A percentile compares a stretch with the other conserved stretches of the same genome.
Evolutionary conservation across 2,888 invertebrate genomes (phyloP).

Genomic region (Eristalis pertinax): DNA sequence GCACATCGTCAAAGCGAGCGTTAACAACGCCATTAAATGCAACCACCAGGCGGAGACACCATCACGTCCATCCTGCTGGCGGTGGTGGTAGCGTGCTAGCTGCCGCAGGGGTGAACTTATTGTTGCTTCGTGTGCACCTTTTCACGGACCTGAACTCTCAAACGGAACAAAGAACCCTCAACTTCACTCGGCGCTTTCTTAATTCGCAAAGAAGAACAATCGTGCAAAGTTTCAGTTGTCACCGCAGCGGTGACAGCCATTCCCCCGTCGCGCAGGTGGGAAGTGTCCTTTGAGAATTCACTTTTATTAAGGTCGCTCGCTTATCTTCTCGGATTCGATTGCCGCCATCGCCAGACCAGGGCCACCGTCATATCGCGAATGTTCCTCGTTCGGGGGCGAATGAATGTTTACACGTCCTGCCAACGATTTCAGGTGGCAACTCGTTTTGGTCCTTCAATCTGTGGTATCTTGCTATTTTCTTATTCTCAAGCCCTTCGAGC

Average conservation of each 20-base stretch:
- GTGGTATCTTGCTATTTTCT: background rate
- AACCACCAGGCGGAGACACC: background rate
- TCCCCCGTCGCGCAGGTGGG: no score
- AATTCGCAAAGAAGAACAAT: conserved; percentile 21
- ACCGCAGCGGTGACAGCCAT: background rate
- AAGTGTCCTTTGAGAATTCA: background rate
- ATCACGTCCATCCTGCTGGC: background rate
- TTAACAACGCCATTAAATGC: conserved; percentile 48
- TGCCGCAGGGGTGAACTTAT: conserved; percentile 21
- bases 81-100: background rate
- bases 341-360: conserved; percentile 5
- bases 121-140: conserved; percentile 22
- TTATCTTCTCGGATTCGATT: conserved; percentile 44
- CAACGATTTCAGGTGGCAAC: background rate
- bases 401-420: conserved; percentile 22
- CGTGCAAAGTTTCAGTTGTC: background rate
- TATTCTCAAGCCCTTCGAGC: background rate
- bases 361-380: conserved; percentile 10
- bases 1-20: conserved; percentile 33
- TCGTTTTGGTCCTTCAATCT: background rate
- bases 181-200: conserved; percentile 1
- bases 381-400: background rate
- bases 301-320: conserved; percentile 40
- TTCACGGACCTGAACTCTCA: background rate
- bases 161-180: conserved; percentile 8